phyloP scores from a whole-genome alignment of 2,797 vertebrate species.

The Chelon auratus region DNA sequence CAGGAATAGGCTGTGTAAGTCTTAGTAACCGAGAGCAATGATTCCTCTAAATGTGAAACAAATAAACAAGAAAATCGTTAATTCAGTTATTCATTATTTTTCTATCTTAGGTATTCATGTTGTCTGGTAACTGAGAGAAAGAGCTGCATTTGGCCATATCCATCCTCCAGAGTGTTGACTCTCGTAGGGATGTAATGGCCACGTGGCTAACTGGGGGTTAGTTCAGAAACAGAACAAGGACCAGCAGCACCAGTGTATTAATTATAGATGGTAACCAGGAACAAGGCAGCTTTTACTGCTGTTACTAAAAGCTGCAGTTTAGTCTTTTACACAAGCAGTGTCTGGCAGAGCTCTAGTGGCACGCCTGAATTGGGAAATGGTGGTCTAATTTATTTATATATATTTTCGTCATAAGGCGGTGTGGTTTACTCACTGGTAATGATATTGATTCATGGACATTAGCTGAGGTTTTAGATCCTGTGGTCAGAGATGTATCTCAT shows the following conservation, averaged over 20 bases:
- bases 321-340: slow-evolving; percentile 55
- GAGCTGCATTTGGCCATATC: slow-evolving; percentile 26
- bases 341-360: slow-evolving; percentile 15
- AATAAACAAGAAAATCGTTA: slow-evolving; percentile 51
- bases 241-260: slow-evolving; percentile 73
- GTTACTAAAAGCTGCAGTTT: slow-evolving; percentile 73
- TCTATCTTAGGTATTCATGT: slow-evolving; percentile 43
- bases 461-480: slow-evolving; percentile 34
- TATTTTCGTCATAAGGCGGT: neutral
- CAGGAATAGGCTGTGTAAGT: slow-evolving; percentile 53
- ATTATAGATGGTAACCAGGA: slow-evolving; percentile 76
- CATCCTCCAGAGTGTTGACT: slow-evolving; percentile 52
- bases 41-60: slow-evolving; percentile 54
- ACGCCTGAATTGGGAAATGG: slow-evolving; percentile 11
- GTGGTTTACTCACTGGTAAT: slow-evolving; percentile 12
- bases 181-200: slow-evolving; percentile 58
- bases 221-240: slow-evolving; percentile 67
- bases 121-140: slow-evolving; percentile 30
- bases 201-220: slow-evolving; percentile 53
- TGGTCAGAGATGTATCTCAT: slow-evolving; percentile 23
- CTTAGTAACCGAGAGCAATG: slow-evolving; percentile 30
- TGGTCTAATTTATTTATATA: neutral
- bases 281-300: slow-evolving; percentile 56
- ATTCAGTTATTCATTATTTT: slow-evolving; percentile 37
- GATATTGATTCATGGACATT: slow-evolving; percentile 25